These are phyloP conservation scores for Epinotia ramella DNA, from an alignment of 2,888 invertebrate genomes.

Conservation along the genomic window DNA sequence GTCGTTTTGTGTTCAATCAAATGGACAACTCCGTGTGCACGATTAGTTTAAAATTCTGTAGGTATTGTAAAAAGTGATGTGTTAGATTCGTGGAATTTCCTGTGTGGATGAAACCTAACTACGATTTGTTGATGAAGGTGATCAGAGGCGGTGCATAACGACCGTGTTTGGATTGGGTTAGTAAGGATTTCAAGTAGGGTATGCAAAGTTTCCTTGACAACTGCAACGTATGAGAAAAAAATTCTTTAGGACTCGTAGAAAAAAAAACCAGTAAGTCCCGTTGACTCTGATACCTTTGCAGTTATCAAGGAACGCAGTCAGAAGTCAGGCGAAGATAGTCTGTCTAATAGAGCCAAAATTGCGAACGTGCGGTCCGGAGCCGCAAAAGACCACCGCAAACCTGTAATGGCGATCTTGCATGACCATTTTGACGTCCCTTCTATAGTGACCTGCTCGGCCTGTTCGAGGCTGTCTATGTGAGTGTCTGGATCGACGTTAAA, in stretches of 20 bases:
- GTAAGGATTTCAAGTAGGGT: slow-evolving; percentile 71
- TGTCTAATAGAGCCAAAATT: slow-evolving; percentile 83
- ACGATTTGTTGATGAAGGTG: slow-evolving; percentile 74
- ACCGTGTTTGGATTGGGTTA: slow-evolving; percentile 77
- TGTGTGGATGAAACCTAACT: slow-evolving; percentile 76
- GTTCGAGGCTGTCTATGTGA: slow-evolving; percentile 98
- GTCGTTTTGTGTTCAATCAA: slow-evolving; percentile 64
- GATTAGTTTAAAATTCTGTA: slow-evolving; percentile 47
- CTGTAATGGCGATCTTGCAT: slow-evolving; percentile 99
- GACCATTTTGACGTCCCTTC: slow-evolving; percentile 99
- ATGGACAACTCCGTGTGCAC: slow-evolving; percentile 64
- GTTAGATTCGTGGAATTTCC: slow-evolving; percentile 83
- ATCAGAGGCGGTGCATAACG: slow-evolving; percentile 80
- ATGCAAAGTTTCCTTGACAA: slow-evolving; percentile 73
- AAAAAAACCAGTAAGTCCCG: not conserved
- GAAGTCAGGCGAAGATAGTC: slow-evolving; percentile 80
- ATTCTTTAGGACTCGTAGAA: not conserved
- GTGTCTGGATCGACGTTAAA: slow-evolving; percentile 99
- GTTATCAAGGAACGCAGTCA: slow-evolving; percentile 74
- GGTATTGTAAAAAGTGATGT: slow-evolving; percentile 57
- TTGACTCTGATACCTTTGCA: slow-evolving; percentile 54
- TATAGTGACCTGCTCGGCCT: slow-evolving; percentile 98
- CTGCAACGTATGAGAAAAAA: slow-evolving; percentile 59
- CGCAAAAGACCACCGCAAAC: slow-evolving; percentile 88
- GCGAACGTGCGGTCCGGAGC: slow-evolving; percentile 83